Base-by-base conservation (phyloP, 2,888 invertebrate species). In the Cyclophora albipunctata region DNA sequence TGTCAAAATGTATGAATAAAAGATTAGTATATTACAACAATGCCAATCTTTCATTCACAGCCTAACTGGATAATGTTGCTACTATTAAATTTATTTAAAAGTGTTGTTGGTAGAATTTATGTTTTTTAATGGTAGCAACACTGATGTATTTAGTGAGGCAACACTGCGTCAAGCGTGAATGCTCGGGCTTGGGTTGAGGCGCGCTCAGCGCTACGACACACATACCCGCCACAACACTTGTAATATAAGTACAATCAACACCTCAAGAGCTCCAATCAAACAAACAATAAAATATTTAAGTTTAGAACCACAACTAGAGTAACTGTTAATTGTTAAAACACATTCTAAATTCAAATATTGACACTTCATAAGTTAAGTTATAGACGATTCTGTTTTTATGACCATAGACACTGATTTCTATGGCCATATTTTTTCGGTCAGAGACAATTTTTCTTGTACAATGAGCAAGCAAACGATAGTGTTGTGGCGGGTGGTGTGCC, bases 101-200 rank as follows among this genome's bases (percentile, higher is more conserved):
- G 45, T 48, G 20, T 20, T 20, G 20, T 20, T 20, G 53, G 46
- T 34, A 43, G 43, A 20, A 20, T 43, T 43, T 43, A 5, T 3
- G 33, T 40, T 7, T 41, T n/a, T 4, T 7, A 45, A 41, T 43
- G 49, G 49, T 57, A 46, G 69, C 59, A 64, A 52, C 53, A 57
- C 53, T 44, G 5, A 34, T 34, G 35, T 54, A 2, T 63, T 69
- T 61, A 66, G 62, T 63, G 64, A 64, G 70, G 69, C 69, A 64
- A 65, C 73, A 74, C 75, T 73, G 69, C 82, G 85, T 81, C 84
- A 78, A 82, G 87, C 87, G 86, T 84, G 87, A 87, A 87, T 87
- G 86, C 80, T 84, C 85, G 86, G 86, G 87, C 86, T 87, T 87
- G 84, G 87, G 87, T 85, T 83, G 78, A 64, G 86, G 85, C 73